Evolutionary conservation across 2,888 invertebrate genomes (phyloP).

Genomic region (Tetanocera ferruginea): DNA sequence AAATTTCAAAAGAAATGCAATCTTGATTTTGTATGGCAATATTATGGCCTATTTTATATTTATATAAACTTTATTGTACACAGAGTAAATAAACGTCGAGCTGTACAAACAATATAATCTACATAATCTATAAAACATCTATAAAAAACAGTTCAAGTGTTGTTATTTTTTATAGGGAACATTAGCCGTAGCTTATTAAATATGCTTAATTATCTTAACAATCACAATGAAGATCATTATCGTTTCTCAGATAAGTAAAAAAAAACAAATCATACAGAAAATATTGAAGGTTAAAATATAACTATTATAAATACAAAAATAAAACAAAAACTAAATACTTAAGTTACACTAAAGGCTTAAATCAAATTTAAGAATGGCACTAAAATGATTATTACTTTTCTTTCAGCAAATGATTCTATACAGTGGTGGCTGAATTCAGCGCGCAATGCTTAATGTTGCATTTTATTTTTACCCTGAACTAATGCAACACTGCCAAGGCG

Average conservation of each 20-base stretch:
- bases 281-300: background rate
- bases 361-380: too few species aligned
- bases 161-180: too few species aligned
- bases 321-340: background rate
- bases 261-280: background rate
- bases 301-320: background rate
- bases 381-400: too few species aligned
- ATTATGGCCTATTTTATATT: background rate
- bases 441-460: conserved; percentile 54
- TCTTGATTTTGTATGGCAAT: background rate
- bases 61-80: background rate
- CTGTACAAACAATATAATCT: too few species aligned
- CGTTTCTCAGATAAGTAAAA: conserved; percentile 10
- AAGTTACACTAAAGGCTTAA: too few species aligned
- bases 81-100: too few species aligned
- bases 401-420: background rate
- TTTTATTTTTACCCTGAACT: conserved; percentile 57
- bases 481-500: conserved; percentile 69
- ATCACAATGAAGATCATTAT: conserved; percentile 6
- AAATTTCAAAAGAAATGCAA: too few species aligned
- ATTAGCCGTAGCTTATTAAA: too few species aligned
- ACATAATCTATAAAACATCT: too few species aligned
- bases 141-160: too few species aligned
- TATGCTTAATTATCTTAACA: background rate
- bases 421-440: background rate